phyloP scores from a whole-genome alignment of 2,113 vertebrate genomes.

The Pitta sordida region DNA sequence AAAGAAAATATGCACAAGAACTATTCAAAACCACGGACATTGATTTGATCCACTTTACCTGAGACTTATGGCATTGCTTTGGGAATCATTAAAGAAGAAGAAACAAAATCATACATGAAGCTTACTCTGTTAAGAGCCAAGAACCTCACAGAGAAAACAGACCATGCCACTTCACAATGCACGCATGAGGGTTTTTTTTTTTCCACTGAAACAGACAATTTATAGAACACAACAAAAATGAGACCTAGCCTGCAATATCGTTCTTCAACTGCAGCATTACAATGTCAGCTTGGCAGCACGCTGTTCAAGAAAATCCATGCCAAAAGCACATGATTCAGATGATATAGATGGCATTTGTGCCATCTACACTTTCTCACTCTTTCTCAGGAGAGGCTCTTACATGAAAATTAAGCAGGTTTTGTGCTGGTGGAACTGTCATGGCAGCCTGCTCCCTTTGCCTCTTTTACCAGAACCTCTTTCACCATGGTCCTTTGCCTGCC shows the following conservation, averaged over 20 bases:
- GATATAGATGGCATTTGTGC: background rate
- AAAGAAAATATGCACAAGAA: background rate
- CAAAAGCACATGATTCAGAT: background rate
- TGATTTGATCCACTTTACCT: constrained; percentile 40
- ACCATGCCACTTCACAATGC: background rate
- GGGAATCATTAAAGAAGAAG: constrained; percentile 20
- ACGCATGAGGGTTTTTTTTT: background rate
- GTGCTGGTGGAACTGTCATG: background rate
- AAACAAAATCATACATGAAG: background rate
- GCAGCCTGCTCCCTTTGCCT: background rate
- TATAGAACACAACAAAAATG: background rate
- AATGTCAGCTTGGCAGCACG: background rate
- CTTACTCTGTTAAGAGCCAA: background rate
- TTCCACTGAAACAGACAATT: background rate
- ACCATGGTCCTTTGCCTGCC: background rate
- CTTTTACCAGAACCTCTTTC: background rate
- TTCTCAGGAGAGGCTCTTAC: background rate
- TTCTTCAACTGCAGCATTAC: background rate
- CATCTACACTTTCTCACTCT: background rate
- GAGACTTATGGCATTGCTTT: constrained; percentile 56
- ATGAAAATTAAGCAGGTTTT: background rate
- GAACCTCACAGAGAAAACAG: background rate
- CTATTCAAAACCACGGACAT: background rate
- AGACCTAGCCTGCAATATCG: background rate
- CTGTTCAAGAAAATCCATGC: background rate